Conservation (phyloP, 1,140 invertebrate species). For the Bacillus rossius region DNA sequence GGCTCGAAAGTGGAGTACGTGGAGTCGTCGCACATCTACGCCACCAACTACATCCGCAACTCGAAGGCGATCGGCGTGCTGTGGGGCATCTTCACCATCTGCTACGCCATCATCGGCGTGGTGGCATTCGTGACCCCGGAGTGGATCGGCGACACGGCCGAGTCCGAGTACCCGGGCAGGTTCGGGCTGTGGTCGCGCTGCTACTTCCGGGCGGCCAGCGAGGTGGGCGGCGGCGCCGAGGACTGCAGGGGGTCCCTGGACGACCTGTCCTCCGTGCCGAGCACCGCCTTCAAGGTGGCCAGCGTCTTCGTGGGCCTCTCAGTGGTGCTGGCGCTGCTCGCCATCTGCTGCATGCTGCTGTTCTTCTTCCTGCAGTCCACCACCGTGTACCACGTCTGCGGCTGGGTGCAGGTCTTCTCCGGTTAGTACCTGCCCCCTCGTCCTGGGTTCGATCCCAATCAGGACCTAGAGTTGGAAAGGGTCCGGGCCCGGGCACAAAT, state of each 20-base stretch:
- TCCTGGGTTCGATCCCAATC: too few relatives aligned
- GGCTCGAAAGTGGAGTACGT: slow-evolving; percentile 88
- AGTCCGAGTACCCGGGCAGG: slow-evolving; percentile 81
- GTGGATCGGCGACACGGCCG: slow-evolving; percentile 78
- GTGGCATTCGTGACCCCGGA: slow-evolving; percentile 95
- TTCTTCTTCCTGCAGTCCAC: slow-evolving; percentile 94
- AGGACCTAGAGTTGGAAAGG: too few relatives aligned
- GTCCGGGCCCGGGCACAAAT: too few relatives aligned
- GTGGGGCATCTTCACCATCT: slow-evolving; percentile 95
- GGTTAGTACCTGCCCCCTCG: slow-evolving; percentile 53
- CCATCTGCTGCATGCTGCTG: slow-evolving; percentile 82
- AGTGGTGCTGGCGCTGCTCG: slow-evolving; percentile 76
- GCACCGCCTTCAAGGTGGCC: slow-evolving; percentile 70
- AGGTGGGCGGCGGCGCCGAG: slow-evolving; percentile 43
- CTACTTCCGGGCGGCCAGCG: slow-evolving; percentile 41
- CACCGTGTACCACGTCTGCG: slow-evolving; percentile 89
- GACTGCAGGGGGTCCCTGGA: slow-evolving; percentile 78
- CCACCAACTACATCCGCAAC: slow-evolving; percentile 90
- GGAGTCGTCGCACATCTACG: slow-evolving; percentile 82
- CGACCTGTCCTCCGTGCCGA: slow-evolving; percentile 76
- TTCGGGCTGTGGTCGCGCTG: slow-evolving; percentile 91
- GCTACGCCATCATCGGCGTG: slow-evolving; percentile 91
- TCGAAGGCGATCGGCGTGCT: slow-evolving; percentile 94
- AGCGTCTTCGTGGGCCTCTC: slow-evolving; percentile 85
- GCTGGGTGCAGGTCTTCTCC: slow-evolving; percentile 88